A percentile compares a stretch with the other conserved stretches of the same genome.
Evolutionary conservation across 2,888 invertebrate species (phyloP).

Genomic region (Dione vanillae): DNA sequence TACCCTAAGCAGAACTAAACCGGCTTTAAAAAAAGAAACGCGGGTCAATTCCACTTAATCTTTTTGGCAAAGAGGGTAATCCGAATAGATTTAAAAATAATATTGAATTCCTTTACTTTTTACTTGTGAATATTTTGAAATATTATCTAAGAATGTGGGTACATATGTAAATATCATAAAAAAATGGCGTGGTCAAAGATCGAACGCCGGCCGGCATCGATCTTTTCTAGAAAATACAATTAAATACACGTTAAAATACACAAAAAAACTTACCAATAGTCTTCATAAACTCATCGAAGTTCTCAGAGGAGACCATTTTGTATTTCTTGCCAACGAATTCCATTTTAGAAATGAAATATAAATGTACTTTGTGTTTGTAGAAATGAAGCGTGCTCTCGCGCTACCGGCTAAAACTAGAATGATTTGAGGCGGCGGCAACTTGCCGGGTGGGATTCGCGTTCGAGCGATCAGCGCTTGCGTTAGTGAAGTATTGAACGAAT

Average conservation of each 20-base stretch:
- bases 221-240: constrained; percentile 49
- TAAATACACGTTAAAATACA: constrained; percentile 49
- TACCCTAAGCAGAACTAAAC: neutral
- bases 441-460: constrained; percentile 48
- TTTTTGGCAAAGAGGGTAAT: neutral
- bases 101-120: neutral
- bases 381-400: constrained; percentile 51
- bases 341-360: constrained; percentile 64
- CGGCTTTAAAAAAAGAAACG: neutral
- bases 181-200: constrained; percentile 47
- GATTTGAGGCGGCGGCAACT: constrained; percentile 48
- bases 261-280: constrained; percentile 87
- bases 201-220: constrained; percentile 66
- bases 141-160: constrained; percentile 26
- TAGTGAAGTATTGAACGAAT: constrained; percentile 45
- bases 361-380: constrained; percentile 45
- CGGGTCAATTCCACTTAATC: no score
- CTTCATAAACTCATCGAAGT: constrained; percentile 96
- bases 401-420: constrained; percentile 69
- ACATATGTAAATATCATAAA: constrained; percentile 26
- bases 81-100: neutral
- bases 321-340: constrained; percentile 89
- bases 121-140: neutral
- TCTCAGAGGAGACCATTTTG: constrained; percentile 91
- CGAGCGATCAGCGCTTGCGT: constrained; percentile 49